A percentile compares a stretch with the other conserved stretches of the same genome.
Evolutionary conservation across 2,797 vertebrate genomes (phyloP).

Genomic region (Coreius guichenoti): DNA sequence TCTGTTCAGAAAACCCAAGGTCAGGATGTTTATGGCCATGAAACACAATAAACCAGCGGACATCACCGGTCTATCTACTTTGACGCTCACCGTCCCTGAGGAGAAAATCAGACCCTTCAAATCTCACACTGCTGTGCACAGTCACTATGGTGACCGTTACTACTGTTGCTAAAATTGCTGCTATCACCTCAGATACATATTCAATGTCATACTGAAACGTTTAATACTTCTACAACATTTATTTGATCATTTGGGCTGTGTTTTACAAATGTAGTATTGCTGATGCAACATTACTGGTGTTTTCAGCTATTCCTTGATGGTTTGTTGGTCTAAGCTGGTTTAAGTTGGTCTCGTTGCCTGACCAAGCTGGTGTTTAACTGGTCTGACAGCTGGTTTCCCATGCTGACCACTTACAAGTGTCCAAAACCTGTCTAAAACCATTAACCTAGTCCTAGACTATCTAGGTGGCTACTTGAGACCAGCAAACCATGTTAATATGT

Average conservation of each 20-base stretch:
- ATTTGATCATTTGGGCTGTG: not conserved
- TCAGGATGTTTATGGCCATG: slow-evolving; percentile 82
- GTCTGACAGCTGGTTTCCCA: not conserved
- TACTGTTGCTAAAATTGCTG: slow-evolving; percentile 23
- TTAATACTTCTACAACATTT: not conserved
- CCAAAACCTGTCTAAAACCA: not conserved
- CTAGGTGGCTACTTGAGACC: not conserved
- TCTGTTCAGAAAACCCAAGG: slow-evolving; percentile 83
- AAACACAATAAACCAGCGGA: slow-evolving; percentile 83
- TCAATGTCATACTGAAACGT: not conserved
- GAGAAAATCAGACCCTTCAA: slow-evolving; percentile 68
- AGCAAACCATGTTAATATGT: not conserved
- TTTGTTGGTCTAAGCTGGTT: not conserved
- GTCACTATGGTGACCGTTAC: slow-evolving; percentile 55
- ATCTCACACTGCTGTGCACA: slow-evolving; percentile 25
- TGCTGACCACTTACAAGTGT: not conserved
- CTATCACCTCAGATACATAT: slow-evolving; percentile 23
- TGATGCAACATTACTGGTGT: not conserved
- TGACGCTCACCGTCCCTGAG: slow-evolving; percentile 68
- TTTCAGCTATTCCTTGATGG: not conserved
- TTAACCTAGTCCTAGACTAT: not conserved
- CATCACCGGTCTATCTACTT: slow-evolving; percentile 75
- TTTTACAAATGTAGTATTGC: not conserved
- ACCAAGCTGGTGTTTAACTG: not conserved
- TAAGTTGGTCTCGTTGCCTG: not conserved